Evolutionary conservation across 1,140 invertebrate species (phyloP), one percentile per base, ranked within the genome.

Genomic region (Drosophila funebris): DNA sequence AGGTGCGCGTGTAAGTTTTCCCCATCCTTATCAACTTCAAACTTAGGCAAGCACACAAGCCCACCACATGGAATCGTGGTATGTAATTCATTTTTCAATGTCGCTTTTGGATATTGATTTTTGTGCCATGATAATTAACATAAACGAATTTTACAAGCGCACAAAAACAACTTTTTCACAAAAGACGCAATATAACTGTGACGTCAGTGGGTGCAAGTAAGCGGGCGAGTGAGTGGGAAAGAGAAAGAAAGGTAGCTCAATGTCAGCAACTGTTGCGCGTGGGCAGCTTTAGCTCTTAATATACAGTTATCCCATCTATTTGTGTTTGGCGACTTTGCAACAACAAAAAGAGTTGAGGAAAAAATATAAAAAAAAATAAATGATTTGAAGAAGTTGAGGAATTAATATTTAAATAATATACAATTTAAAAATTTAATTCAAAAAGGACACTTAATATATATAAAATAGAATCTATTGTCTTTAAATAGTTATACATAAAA

Each of bases 121-220:
- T 70, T 63, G 39, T 66, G 33, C 24, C 46, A 61, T 39, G 58
- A 66, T 73, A 85, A 85, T 85, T 85, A 82, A 57, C 82, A 87
- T 87, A 64, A 62, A 53, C 76, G 27, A 67, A 68, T 58, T 63
- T 71, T 74, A 62, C 60, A 61, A 78, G 73, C 71, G 46, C 43
- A 56, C 74, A 57, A 78, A 63, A 44, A 46, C 73, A 85, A n/a
- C n/a, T n/a, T n/a, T 39, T 37, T 33, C 14, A 7, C 13, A 8
- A 68, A 68, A 74, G 73, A 64, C 82, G 77, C 53, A 85, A 73
- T 84, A 74, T 60, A 87, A 64, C 27, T 87, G 73, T 85, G 82
- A 84, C 81, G 81, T 85, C 73, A 85, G 29, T 18, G n/a, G 18
- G 36, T 54, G 37, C 66, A 60, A 58, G 73, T 48, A 22, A 67